Evolutionary conservation across 2,888 invertebrate genomes (phyloP), one percentile per base, ranked within the genome.

Genomic region (Parthenolecanium corni): DNA sequence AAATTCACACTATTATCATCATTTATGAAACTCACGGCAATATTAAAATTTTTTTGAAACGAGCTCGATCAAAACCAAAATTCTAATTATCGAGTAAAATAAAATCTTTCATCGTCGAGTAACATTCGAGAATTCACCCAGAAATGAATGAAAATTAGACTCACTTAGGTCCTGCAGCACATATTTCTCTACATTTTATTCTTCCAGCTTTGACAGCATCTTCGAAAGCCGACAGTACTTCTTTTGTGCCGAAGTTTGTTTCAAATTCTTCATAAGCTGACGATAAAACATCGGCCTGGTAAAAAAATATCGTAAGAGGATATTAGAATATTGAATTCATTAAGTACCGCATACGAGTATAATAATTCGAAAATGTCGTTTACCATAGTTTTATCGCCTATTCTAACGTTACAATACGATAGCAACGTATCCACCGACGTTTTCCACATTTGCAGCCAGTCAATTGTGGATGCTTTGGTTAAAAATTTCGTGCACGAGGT

Each of bases 351-450:
- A n/a, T n/a, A n/a, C n/a, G n/a, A n/a, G n/a, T n/a, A n/a, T n/a
- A n/a, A n/a, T n/a, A n/a, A n/a, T n/a, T n/a, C n/a, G n/a, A n/a
- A n/a, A n/a, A n/a, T n/a, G 18, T n/a, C n/a, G n/a, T 23, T 53
- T 66, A 87, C 85, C 84, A 89, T 82, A 23, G 88, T 87, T 67
- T 87, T 77, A 70, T 88, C 85, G 0, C 88, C 87, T 1, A 80
- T 78, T 67, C 79, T 78, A 0, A 87, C 87, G 53, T 82, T 81
- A 2, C 86, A 85, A 70, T 89, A 86, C 70, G 78, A 81, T 68
- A 78, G 76, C 31, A 87, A 78, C 1, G 82, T 79, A 21, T 76
- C 72, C 66, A 84, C 76, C 0, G 80, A 82, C 20, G 71, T 73
- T 40, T 76, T 72, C 73, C 80, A 78, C 0, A 82, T 81, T 0